Evolutionary conservation across 2,797 vertebrate species (phyloP).

Genomic region (Myripristis murdjan): DNA sequence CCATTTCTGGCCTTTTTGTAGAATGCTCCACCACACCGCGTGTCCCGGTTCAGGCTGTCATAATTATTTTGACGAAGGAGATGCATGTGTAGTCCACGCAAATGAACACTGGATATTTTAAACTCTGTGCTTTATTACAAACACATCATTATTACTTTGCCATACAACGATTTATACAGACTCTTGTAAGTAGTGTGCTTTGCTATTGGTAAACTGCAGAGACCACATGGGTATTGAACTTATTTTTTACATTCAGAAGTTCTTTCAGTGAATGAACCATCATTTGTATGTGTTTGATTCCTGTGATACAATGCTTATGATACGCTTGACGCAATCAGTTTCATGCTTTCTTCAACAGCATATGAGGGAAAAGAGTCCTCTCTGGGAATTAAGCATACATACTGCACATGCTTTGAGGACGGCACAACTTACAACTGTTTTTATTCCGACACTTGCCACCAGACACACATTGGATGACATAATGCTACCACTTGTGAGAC

Average conservation of each 20-base stretch:
- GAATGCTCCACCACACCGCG: slow-evolving; percentile 17
- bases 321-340: slow-evolving; percentile 29
- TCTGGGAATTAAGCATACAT: slow-evolving; percentile 55
- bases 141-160: slow-evolving; percentile 70
- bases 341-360: slow-evolving; percentile 76
- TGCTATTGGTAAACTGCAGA: slow-evolving; percentile 54
- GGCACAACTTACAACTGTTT: slow-evolving; percentile 41
- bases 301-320: slow-evolving; percentile 37
- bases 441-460: slow-evolving; percentile 51
- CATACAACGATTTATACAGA: slow-evolving; percentile 78
- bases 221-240: slow-evolving; percentile 48
- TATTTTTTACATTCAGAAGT: slow-evolving; percentile 74
- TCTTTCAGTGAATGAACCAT: slow-evolving; percentile 51
- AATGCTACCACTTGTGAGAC: slow-evolving; percentile 41
- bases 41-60: slow-evolving; percentile 8
- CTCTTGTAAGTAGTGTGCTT: slow-evolving; percentile 71
- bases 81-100: neutral
- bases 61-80: neutral
- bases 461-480: slow-evolving; percentile 58
- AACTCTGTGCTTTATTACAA: slow-evolving; percentile 78
- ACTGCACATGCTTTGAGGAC: slow-evolving; percentile 81
- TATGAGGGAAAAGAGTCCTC: slow-evolving; percentile 38
- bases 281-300: slow-evolving; percentile 32
- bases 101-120: slow-evolving; percentile 35
- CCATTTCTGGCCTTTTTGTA: slow-evolving; percentile 27